Evolutionary conservation across 2,888 invertebrate genomes (phyloP).

Genomic region (Xylota sylvarum): DNA sequence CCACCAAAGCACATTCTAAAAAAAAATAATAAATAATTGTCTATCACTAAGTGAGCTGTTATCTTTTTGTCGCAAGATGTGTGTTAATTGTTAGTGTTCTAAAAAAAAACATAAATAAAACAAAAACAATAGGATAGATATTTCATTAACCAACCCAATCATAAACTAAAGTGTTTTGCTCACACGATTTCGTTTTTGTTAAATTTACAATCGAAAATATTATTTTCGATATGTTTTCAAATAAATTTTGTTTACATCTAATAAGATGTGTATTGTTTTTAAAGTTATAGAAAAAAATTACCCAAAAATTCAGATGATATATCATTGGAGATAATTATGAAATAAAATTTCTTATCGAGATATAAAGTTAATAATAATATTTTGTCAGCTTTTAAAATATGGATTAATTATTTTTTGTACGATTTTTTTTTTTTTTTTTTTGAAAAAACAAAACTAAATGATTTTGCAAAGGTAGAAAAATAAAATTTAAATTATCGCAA

Average conservation of each 20-base stretch:
- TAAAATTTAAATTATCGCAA: not conserved
- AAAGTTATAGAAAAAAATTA: slow-evolving; percentile 25
- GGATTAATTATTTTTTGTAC: not conserved
- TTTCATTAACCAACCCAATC: slow-evolving; percentile 75
- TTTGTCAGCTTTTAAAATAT: slow-evolving; percentile 54
- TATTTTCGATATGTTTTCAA: not conserved
- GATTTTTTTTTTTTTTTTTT: not conserved
- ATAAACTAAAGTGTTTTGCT: slow-evolving; percentile 17
- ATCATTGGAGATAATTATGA: slow-evolving; percentile 26
- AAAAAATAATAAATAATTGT: too few relatives aligned
- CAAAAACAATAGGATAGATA: slow-evolving; percentile 61
- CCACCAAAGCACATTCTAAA: too few relatives aligned
- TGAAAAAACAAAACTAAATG: not conserved
- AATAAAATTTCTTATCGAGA: slow-evolving; percentile 5
- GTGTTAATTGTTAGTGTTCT: slow-evolving; percentile 14
- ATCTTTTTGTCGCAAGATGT: slow-evolving; percentile 30
- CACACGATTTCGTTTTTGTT: slow-evolving; percentile 6
- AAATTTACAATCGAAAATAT: not conserved
- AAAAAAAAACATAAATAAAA: slow-evolving; percentile 12
- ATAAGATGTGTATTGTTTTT: not conserved
- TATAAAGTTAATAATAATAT: slow-evolving; percentile 5
- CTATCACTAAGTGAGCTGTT: not conserved
- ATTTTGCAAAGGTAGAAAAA: not conserved
- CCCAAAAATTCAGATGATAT: slow-evolving; percentile 15
- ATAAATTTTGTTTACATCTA: not conserved